Conservation (phyloP, 2,113 vertebrate species). For the Piaya cayana region DNA sequence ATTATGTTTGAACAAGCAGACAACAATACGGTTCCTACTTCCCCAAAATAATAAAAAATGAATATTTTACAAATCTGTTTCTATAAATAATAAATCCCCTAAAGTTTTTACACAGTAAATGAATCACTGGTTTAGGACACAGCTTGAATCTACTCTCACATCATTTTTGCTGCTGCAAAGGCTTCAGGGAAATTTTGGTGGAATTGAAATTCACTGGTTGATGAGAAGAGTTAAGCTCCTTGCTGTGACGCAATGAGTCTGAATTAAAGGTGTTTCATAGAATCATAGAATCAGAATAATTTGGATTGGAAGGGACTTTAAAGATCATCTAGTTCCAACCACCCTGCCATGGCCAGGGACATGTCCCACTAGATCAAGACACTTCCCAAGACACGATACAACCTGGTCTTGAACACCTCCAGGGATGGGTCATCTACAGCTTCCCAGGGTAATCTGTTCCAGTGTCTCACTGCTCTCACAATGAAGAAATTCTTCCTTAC, state of each 20-base stretch:
- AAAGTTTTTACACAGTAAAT: not conserved
- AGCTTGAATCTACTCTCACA: not conserved
- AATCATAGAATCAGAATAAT: too few species aligned
- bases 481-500: too few species aligned
- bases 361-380: too few species aligned
- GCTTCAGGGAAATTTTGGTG: constrained; percentile 12
- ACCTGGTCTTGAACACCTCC: too few species aligned
- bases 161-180: not conserved
- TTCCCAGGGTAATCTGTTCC: too few species aligned
- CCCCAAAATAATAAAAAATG: not conserved
- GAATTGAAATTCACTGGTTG: not conserved
- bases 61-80: not conserved
- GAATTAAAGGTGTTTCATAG: not conserved
- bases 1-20: not conserved
- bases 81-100: not conserved
- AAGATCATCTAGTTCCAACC: too few species aligned
- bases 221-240: not conserved
- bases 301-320: too few species aligned
- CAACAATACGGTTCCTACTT: not conserved
- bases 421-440: too few species aligned
- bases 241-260: not conserved
- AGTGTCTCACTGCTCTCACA: too few species aligned
- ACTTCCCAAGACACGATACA: too few species aligned
- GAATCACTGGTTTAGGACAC: not conserved
- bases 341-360: too few species aligned